phyloP scores from a whole-genome alignment of 2,888 invertebrate species.

The Caenorhabditis virilis region DNA sequence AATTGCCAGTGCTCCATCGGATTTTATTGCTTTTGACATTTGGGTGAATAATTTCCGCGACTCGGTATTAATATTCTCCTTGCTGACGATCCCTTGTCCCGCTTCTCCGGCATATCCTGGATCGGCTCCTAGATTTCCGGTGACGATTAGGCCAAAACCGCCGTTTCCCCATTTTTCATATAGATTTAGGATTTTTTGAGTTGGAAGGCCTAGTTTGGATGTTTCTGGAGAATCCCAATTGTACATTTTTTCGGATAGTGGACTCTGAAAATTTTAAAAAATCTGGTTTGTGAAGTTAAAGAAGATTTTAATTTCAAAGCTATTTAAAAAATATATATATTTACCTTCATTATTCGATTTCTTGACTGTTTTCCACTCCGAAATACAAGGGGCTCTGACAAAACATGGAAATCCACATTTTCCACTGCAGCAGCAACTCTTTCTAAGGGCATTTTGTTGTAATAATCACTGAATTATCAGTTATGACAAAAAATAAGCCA shows the following conservation, averaged over 20 bases:
- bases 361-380: conserved; percentile 31
- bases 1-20: conserved; percentile 45
- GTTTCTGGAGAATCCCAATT: conserved; percentile 26
- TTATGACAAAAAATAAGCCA: neutral
- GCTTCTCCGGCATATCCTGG: conserved; percentile 34
- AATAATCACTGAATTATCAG: neutral
- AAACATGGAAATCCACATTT: conserved; percentile 12
- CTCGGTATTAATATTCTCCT: conserved; percentile 30
- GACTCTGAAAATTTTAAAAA: conserved; percentile 32
- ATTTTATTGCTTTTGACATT: conserved; percentile 28
- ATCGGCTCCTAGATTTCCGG: conserved; percentile 45
- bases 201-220: conserved; percentile 38
- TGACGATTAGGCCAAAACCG: conserved; percentile 52
- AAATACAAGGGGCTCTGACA: conserved; percentile 25
- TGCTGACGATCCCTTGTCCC: conserved; percentile 47
- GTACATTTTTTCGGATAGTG: conserved; percentile 45
- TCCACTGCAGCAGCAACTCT: conserved; percentile 12
- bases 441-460: conserved; percentile 13
- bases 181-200: conserved; percentile 37
- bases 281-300: too few relatives aligned
- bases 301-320: too few relatives aligned
- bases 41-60: conserved; percentile 14
- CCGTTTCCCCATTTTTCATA: conserved; percentile 57
- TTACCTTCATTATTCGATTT: conserved; percentile 44
- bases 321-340: neutral